Evolutionary conservation across 64 coral and sea anemone genomes (phyloP), one percentile per base, ranked within the genome.

Genomic region (Montipora sp.): DNA sequence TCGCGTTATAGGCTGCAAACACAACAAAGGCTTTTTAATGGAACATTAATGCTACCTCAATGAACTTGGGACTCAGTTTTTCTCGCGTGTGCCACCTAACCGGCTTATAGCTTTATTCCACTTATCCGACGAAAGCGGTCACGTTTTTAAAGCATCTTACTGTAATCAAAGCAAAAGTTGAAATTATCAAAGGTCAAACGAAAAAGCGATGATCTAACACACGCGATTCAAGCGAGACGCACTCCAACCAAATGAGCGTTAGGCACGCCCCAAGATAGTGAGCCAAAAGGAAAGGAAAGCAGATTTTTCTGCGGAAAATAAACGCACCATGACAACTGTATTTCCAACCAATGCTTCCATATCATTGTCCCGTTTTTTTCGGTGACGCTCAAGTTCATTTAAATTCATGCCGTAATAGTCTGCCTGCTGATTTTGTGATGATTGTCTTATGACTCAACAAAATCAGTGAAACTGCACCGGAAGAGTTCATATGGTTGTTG

Each of bases 121-220:
- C 45, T 78, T 78, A 63, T 3, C 11, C 9, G 15, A 36, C 44
- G 3, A 19, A 49, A 49, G 43, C 13, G 14, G 75, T 78, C 45
- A 78, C 75, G 73, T 44, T 44, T 57, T 19, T 48, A 48, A n/a
- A 19, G 14, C 3, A n/a, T 12, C 45, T 71, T 36, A 47, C 16
- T n/a, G 10, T 16, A 2, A 48, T 47, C 13, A 18, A 50, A 46
- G 36, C 4, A 78, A 78, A 78, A 48, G 45, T 50, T 19, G 47
- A 78, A 78, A 78, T 78, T 78, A 78, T 49, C 75, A 78, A 78
- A 78, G 75, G 75, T 78, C 75, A 49, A 49, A 78, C 14, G 13
- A 18, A 4, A 78, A 78, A 49, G 3, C 23, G 43, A 75, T 46
- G 27, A 75, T 44, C 8, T 36, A 75, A 75, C 8, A 46, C 24